Base-by-base conservation (phyloP, 2,888 invertebrate genomes). In the Scaptomyza flava region DNA sequence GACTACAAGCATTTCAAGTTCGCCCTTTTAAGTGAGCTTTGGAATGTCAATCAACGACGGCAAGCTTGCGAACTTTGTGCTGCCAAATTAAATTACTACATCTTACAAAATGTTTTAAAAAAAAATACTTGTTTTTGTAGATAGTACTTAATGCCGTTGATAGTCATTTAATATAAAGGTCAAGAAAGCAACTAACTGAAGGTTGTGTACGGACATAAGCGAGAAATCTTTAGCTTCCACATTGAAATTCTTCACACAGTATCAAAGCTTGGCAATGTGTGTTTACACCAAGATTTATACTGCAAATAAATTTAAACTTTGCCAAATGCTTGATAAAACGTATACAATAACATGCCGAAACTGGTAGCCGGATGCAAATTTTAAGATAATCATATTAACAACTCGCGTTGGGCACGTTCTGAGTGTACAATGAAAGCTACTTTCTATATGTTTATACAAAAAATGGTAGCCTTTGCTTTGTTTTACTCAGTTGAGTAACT, bases 121-220 rank as follows among this genome's bases (percentile, higher is more conserved):
- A 58, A 64, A 1, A 17, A 53, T 53, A 65, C 64, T 65, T 56
- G 68, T 65, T 67, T 43, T 60, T 34, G 41, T 43, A 43, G 27
- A 17, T 60, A 45, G 36, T 41, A 48, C 31, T 57, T 34, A 14
- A 62, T 56, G 30, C 36, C 33, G 51, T 52, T 53, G 30, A 64
- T 38, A 58, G 53, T 14, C 46, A 51, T 45, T 53, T 7, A 53
- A 71, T 59, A 17, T 45, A 56, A 67, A 73, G 57, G 52, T 68
- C 78, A 42, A 41, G 34, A 61, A 67, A 61, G 23, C 43, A 45
- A 60, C 41, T 33, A 6, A 36, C 34, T 48, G 41, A 56, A 56
- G 75, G 51, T 48, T 65, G 31, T 30, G 7, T 41, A 36, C 30
- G n/a, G 2, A 36, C 41, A 50, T 42, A 42, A 34, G 30, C 42